These are phyloP conservation scores for Pelodiscus sinensis DNA, from an alignment of 2,113 vertebrate genomes.

Conservation along the genomic window DNA sequence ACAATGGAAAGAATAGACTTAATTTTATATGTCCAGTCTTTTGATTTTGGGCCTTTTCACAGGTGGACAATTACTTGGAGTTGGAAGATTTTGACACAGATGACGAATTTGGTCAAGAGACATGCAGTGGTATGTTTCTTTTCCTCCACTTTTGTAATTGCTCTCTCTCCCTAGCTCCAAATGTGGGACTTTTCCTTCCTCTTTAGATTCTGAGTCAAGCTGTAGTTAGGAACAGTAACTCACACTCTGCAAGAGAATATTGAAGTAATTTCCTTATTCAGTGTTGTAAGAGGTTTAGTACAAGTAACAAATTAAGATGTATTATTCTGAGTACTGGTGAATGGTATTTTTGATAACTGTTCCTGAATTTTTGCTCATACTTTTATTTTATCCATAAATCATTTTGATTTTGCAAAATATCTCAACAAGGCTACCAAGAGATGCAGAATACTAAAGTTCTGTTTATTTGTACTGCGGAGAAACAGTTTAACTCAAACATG, in stretches of 20 bases:
- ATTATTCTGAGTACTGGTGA: neutral
- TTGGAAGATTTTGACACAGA: slow-evolving; percentile 66
- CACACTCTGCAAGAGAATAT: neutral
- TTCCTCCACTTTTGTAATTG: neutral
- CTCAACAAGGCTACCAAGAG: neutral
- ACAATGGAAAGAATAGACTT: neutral
- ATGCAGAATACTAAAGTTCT: neutral
- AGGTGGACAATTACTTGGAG: slow-evolving; percentile 72
- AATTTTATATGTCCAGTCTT: slow-evolving; percentile 21
- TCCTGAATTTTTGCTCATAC: neutral
- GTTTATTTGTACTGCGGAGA: slow-evolving; percentile 31
- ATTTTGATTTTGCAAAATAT: neutral
- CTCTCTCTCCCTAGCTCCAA: neutral
- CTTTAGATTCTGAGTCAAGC: neutral
- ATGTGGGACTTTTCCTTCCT: neutral
- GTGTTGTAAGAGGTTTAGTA: neutral
- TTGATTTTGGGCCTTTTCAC: neutral
- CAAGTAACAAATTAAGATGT: neutral
- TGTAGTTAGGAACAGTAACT: neutral
- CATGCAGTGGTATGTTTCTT: slow-evolving; percentile 55
- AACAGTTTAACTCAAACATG: neutral
- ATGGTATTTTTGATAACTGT: neutral
- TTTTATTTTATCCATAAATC: slow-evolving; percentile 1
- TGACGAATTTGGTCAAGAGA: slow-evolving; percentile 46
- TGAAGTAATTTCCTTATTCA: neutral